A percentile compares a stretch with the other conserved stretches of the same genome.
Evolutionary conservation across 2,888 invertebrate genomes (phyloP).

Genomic region (Eupithecia subumbrata): DNA sequence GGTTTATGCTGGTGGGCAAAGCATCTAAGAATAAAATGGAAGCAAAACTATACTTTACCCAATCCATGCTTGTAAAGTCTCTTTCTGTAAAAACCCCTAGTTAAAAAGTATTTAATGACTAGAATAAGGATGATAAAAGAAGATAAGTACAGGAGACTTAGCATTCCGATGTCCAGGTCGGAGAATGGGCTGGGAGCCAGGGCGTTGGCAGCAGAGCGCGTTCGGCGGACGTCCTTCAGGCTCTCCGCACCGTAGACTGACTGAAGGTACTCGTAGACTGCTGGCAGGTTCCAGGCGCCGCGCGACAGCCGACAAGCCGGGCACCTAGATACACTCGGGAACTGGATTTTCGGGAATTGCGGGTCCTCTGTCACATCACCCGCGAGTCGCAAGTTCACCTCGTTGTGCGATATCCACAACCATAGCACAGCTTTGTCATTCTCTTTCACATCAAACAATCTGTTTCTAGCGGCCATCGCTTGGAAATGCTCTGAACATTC

Average conservation of each 20-base stretch:
- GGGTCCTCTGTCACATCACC: slow-evolving; percentile 97
- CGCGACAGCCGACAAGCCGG: slow-evolving; percentile 85
- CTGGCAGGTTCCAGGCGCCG: slow-evolving; percentile 85
- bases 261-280: slow-evolving; percentile 86
- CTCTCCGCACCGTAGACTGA: slow-evolving; percentile 71
- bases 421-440: slow-evolving; percentile 93
- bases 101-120: slow-evolving; percentile 90
- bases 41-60: slow-evolving; percentile 86
- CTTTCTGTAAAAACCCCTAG: slow-evolving; percentile 88
- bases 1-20: not conserved
- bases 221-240: slow-evolving; percentile 56
- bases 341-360: slow-evolving; percentile 93
- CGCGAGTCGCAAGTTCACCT: slow-evolving; percentile 93
- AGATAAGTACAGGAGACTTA: slow-evolving; percentile 89
- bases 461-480: slow-evolving; percentile 89
- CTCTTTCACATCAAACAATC: slow-evolving; percentile 87
- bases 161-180: slow-evolving; percentile 89
- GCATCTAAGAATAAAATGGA: slow-evolving; percentile 17
- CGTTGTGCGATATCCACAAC: slow-evolving; percentile 97
- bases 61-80: slow-evolving; percentile 88
- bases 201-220: slow-evolving; percentile 54
- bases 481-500: slow-evolving; percentile 96
- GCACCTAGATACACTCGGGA: slow-evolving; percentile 89
- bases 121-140: slow-evolving; percentile 90
- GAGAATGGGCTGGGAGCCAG: slow-evolving; percentile 81